phyloP scores from a whole-genome alignment of 1,140 invertebrate genomes.

The Mizuhopecten yessoensis region DNA sequence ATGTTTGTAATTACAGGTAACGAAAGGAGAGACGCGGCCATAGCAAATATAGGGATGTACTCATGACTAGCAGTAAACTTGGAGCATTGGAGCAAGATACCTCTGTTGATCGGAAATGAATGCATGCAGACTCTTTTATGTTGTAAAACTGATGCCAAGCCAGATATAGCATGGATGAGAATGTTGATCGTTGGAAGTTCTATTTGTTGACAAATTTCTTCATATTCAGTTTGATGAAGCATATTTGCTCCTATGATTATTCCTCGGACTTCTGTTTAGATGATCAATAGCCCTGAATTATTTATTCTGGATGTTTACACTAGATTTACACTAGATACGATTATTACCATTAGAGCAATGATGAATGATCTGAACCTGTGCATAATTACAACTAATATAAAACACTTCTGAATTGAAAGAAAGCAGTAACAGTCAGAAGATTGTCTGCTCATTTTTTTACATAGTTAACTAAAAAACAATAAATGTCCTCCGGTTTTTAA shows the following conservation, averaged over 20 bases:
- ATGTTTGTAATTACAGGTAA: conserved; percentile 67
- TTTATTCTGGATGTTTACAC: no score
- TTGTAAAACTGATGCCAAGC: not conserved
- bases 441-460: no score
- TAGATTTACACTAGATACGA: not conserved
- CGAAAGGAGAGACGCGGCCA: conserved; percentile 67
- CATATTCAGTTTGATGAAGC: no score
- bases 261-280: not conserved
- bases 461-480: no score
- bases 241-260: no score
- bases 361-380: not conserved
- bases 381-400: no score
- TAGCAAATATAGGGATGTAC: not conserved
- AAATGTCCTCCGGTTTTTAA: no score
- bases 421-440: no score
- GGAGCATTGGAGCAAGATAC: not conserved
- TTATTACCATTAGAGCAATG: not conserved
- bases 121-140: not conserved
- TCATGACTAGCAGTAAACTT: not conserved
- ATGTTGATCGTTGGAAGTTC: not conserved
- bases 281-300: no score
- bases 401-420: no score
- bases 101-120: conserved; percentile 16
- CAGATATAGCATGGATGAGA: not conserved
- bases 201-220: no score